Evolutionary conservation across 2,888 invertebrate genomes (phyloP).

Genomic region (Pycnomerus fuliginosus): DNA sequence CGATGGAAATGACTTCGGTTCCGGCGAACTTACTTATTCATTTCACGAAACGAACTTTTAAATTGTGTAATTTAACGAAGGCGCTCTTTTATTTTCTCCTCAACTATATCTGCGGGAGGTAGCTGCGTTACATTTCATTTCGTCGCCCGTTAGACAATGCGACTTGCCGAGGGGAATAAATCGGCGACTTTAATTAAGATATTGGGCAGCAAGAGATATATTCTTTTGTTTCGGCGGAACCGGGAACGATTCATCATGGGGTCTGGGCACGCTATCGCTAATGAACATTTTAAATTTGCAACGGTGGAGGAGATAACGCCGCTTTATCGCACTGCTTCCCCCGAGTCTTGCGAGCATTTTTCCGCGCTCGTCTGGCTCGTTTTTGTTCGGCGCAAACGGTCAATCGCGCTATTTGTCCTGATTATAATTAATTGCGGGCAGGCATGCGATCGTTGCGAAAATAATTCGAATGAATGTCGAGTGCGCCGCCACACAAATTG

Average conservation of each 20-base stretch:
- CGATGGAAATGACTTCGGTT: conserved; percentile 50
- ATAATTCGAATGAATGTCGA: conserved; percentile 23
- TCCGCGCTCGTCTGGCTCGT: too few relatives aligned
- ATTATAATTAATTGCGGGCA: conserved; percentile 20
- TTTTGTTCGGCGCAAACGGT: conserved; percentile 12
- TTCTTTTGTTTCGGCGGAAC: conserved; percentile 52
- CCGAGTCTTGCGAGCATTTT: too few relatives aligned
- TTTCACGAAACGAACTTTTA: conserved; percentile 56
- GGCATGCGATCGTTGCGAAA: conserved; percentile 20
- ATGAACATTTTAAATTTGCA: conserved; percentile 53
- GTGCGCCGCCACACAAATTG: conserved; percentile 25
- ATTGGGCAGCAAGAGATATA: conserved; percentile 52
- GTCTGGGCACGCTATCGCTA: conserved; percentile 48
- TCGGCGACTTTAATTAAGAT: conserved; percentile 57
- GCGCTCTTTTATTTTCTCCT: conserved; percentile 46
- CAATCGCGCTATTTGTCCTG: conserved; percentile 19
- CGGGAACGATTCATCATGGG: conserved; percentile 49
- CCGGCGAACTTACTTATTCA: conserved; percentile 53
- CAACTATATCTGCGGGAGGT: conserved; percentile 16
- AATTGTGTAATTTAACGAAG: conserved; percentile 55
- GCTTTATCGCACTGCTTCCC: too few relatives aligned
- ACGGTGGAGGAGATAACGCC: conserved; percentile 39
- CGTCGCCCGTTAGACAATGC: conserved; percentile 27
- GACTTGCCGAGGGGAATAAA: conserved; percentile 48
- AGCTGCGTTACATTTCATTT: conserved; percentile 46